These are phyloP conservation scores for Tortrix viridana DNA, from an alignment of 2,888 invertebrate species.

Conservation along the genomic window DNA sequence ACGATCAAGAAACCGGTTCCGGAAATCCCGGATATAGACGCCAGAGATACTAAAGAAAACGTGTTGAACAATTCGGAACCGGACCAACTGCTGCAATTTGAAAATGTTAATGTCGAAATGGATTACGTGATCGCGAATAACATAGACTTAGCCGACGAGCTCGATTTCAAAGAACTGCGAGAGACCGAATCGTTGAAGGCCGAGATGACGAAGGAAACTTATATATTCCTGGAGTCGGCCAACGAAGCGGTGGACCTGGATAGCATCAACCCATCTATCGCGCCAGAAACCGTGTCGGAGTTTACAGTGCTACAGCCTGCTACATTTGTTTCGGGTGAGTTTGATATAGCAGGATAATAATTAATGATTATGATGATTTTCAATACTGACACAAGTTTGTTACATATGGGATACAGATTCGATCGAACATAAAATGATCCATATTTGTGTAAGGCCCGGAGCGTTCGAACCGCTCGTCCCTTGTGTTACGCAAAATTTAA, in stretches of 20 bases:
- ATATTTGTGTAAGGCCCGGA: no score
- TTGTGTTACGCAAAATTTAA: no score
- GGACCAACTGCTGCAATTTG: not conserved
- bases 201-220: slow-evolving; percentile 41
- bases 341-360: not conserved
- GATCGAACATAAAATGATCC: no score
- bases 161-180: not conserved
- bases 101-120: slow-evolving; percentile 5
- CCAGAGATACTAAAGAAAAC: slow-evolving; percentile 13
- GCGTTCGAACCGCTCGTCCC: no score
- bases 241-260: slow-evolving; percentile 57
- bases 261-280: slow-evolving; percentile 51
- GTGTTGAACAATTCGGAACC: not conserved
- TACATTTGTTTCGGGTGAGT: slow-evolving; percentile 56
- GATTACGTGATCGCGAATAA: slow-evolving; percentile 2
- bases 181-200: not conserved
- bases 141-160: slow-evolving; percentile 4
- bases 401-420: no score
- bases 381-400: no score
- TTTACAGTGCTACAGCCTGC: slow-evolving; percentile 49
- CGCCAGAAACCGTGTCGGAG: slow-evolving; percentile 42
- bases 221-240: slow-evolving; percentile 45
- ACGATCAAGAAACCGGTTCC: slow-evolving; percentile 39
- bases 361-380: no score
- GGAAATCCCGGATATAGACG: slow-evolving; percentile 1